These are phyloP conservation scores for Clangula hyemalis DNA, from an alignment of 2,797 vertebrate genomes.

Conservation along the genomic window DNA sequence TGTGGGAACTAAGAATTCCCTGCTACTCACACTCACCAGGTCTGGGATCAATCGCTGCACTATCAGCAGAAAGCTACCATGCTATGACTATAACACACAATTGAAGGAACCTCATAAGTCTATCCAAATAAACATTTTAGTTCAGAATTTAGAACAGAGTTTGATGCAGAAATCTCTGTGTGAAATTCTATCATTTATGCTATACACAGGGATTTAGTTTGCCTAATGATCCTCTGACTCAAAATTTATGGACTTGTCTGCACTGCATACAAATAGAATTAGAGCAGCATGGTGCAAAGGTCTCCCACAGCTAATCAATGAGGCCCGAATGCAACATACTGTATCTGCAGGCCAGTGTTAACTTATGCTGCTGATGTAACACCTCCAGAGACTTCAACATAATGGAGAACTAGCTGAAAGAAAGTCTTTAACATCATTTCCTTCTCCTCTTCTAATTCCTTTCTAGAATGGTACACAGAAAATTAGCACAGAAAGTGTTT, in stretches of 20 bases:
- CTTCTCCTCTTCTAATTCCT: not conserved
- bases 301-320: slow-evolving; percentile 41
- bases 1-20: not conserved
- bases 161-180: not conserved
- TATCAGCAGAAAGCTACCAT: not conserved
- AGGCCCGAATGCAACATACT: slow-evolving; percentile 1
- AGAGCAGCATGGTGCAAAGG: not conserved
- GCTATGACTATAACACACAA: not conserved
- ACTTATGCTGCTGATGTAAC: not conserved
- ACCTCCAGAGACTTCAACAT: not conserved
- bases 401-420: not conserved
- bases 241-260: slow-evolving; percentile 16
- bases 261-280: slow-evolving; percentile 3
- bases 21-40: not conserved
- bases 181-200: not conserved
- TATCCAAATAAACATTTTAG: not conserved
- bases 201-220: not conserved
- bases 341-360: not conserved
- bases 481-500: not conserved
- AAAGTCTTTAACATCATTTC: not conserved
- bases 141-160: not conserved
- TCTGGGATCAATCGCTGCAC: not conserved
- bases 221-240: slow-evolving; percentile 18
- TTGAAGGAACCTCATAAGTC: not conserved
- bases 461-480: not conserved